Conservation (phyloP, 2,797 vertebrate species). For the Spheniscus humboldti region DNA sequence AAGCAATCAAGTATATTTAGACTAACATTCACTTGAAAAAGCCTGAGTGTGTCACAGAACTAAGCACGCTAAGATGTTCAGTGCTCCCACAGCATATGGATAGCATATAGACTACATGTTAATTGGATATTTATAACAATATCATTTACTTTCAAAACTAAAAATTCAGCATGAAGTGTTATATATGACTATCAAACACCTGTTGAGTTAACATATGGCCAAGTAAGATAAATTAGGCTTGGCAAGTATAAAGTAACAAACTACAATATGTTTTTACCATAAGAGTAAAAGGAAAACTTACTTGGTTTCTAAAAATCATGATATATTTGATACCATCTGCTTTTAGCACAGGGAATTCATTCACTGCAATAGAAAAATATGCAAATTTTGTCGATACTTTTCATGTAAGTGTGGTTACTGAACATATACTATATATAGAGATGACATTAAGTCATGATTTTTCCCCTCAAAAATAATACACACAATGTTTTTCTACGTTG, state of each 20-base stretch:
- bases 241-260: constrained; percentile 5
- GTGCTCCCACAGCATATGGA: not conserved
- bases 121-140: constrained; percentile 6
- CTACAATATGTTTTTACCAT: not conserved
- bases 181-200: not conserved
- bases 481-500: not conserved
- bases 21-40: not conserved
- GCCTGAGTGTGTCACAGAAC: not conserved
- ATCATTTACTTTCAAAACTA: not conserved
- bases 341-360: constrained; percentile 98
- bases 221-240: not conserved
- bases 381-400: not conserved
- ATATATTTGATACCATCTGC: constrained; percentile 98
- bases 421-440: not conserved
- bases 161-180: not conserved
- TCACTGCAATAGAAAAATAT: constrained; percentile 78
- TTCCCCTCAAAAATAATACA: not conserved
- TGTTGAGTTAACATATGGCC: constrained; percentile 8
- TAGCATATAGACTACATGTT: not conserved
- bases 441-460: not conserved
- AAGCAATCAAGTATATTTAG: not conserved
- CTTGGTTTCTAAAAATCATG: constrained; percentile 99
- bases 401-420: not conserved
- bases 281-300: constrained; percentile 66
- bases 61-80: not conserved